phyloP scores from a whole-genome alignment of 2,113 vertebrate genomes.

The Numenius arquata region DNA sequence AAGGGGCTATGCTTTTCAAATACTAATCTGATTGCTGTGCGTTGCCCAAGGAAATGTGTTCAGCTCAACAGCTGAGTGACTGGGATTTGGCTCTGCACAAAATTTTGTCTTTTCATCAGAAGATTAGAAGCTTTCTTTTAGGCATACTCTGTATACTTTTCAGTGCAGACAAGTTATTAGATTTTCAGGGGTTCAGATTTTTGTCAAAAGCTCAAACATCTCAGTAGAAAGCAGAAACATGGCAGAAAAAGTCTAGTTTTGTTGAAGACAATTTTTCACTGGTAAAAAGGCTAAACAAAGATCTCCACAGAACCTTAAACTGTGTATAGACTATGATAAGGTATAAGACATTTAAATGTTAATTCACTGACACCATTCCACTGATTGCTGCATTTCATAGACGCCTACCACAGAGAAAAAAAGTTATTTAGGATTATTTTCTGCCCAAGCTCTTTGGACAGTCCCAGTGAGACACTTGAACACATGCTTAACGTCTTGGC shows the following conservation, averaged over 20 bases:
- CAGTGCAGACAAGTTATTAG: background rate
- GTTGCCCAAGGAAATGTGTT: background rate
- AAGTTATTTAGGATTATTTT: background rate
- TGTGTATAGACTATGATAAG: background rate
- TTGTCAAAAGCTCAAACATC: background rate
- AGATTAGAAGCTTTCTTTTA: background rate
- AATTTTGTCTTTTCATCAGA: background rate
- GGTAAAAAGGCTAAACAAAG: background rate
- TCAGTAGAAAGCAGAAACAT: background rate
- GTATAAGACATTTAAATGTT: background rate
- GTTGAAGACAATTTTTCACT: background rate
- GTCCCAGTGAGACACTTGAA: background rate
- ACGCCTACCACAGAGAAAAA: background rate
- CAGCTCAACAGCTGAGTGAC: background rate
- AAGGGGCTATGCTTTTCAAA: background rate
- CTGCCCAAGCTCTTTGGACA: background rate
- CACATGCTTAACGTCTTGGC: constrained; percentile 3
- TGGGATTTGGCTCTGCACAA: background rate
- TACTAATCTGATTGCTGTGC: background rate
- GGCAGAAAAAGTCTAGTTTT: background rate
- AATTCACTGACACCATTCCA: background rate
- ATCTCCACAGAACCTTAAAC: background rate
- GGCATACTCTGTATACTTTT: background rate
- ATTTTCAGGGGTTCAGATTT: background rate
- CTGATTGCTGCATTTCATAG: background rate